phyloP scores from a whole-genome alignment of 2,888 invertebrate species.

The Agrochola macilenta region DNA sequence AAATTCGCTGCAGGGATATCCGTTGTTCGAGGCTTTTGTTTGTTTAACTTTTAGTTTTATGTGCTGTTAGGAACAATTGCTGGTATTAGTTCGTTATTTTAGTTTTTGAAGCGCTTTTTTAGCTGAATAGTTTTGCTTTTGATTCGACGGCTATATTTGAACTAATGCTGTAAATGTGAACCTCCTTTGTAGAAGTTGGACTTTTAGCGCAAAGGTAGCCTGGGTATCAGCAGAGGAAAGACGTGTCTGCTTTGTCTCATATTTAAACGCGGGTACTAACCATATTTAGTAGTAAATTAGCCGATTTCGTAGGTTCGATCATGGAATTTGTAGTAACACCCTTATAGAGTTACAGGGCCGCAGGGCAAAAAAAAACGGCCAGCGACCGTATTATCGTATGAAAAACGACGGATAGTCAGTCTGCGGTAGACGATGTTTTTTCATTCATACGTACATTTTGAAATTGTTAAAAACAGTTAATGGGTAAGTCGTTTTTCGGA shows the following conservation, averaged over 20 bases:
- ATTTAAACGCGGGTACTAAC: background rate
- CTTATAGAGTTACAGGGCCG: background rate
- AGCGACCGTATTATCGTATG: no score
- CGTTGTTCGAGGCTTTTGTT: background rate
- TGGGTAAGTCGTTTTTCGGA: background rate
- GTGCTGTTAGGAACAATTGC: background rate
- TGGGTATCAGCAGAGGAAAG: background rate
- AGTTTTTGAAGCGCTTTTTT: background rate
- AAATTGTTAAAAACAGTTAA: background rate
- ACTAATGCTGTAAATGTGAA: background rate
- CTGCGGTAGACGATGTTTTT: background rate
- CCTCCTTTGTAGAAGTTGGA: background rate
- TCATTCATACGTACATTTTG: background rate
- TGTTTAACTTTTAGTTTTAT: conserved; percentile 8
- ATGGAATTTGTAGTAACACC: background rate
- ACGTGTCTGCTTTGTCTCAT: background rate
- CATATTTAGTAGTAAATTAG: background rate
- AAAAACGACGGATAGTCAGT: background rate
- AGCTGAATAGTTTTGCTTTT: background rate
- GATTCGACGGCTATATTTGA: background rate
- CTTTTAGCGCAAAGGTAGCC: background rate
- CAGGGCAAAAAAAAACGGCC: background rate
- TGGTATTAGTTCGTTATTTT: background rate
- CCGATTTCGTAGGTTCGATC: background rate
- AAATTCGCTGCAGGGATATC: background rate